Percentiles rank a stretch among this genome's conserved stretches.
Evolutionary conservation across 1,140 invertebrate genomes (phyloP).

Genomic region (Philotrypesis tridentata): DNA sequence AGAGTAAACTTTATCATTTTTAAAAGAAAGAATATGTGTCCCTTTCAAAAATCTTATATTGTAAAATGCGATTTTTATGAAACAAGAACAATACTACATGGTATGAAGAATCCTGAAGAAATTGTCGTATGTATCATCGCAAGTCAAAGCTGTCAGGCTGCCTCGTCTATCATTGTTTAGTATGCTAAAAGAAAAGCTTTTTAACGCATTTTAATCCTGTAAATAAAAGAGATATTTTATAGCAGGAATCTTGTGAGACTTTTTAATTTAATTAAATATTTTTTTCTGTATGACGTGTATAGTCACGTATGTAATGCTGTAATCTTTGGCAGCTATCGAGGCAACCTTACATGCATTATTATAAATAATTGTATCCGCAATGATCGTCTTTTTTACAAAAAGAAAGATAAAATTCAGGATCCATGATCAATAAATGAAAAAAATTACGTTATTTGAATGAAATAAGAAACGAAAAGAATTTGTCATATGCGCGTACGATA

Average conservation of each 20-base stretch:
- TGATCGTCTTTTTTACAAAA: conserved; percentile 40
- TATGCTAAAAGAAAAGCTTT: conserved; percentile 39
- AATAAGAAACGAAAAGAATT: conserved; percentile 27
- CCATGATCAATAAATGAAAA: conserved; percentile 29
- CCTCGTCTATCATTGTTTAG: conserved; percentile 46
- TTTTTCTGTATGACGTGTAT: conserved; percentile 26
- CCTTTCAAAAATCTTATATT: conserved; percentile 34
- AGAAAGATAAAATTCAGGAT: conserved; percentile 36
- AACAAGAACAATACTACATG: conserved; percentile 21
- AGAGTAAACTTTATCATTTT: conserved; percentile 37
- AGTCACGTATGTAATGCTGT: conserved; percentile 40
- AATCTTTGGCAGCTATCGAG: conserved; percentile 12
- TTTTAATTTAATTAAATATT: conserved; percentile 22
- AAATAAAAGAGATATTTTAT: conserved; percentile 51
- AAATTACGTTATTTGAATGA: conserved; percentile 37
- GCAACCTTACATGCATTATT: conserved; percentile 42
- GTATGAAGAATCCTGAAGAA: conserved; percentile 42
- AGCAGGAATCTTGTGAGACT: conserved; percentile 40
- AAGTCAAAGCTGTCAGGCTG: conserved; percentile 42
- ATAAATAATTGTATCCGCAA: conserved; percentile 19
- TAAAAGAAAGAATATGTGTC: conserved; percentile 28
- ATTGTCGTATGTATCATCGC: conserved; percentile 35
- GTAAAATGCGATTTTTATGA: conserved; percentile 49
- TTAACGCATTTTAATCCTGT: conserved; percentile 49
- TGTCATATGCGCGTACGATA: conserved; percentile 10